phyloP scores from a whole-genome alignment of 2,797 vertebrate species.

The Chaetodon trifasciatus region DNA sequence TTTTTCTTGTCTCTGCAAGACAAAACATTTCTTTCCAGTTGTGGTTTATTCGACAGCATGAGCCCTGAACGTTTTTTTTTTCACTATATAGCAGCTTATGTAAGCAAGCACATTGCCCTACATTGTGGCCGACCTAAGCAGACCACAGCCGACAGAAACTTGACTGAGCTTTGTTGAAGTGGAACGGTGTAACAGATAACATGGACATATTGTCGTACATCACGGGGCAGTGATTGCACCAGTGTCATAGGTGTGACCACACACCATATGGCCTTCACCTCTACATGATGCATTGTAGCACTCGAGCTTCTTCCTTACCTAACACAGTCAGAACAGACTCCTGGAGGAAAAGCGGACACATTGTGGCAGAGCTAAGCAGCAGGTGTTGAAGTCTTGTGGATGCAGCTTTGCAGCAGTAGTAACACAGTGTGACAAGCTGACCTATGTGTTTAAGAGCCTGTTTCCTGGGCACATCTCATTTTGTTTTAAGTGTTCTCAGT shows the following conservation, averaged over 20 bases:
- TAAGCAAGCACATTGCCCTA: conserved; percentile 44
- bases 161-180: not conserved
- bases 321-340: conserved; percentile 34
- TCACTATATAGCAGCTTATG: conserved; percentile 19
- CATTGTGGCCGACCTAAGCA: conserved; percentile 5
- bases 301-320: conserved; percentile 11
- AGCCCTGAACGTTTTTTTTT: not conserved
- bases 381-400: conserved; percentile 49
- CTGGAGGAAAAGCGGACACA: conserved; percentile 27
- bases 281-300: conserved; percentile 38
- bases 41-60: conserved; percentile 12
- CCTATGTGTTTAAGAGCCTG: conserved; percentile 68
- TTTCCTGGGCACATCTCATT: conserved; percentile 70
- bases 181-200: conserved; percentile 13
- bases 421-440: conserved; percentile 72
- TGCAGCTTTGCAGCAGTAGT: conserved; percentile 45
- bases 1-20: conserved; percentile 5
- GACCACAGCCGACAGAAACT: conserved; percentile 28
- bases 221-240: not conserved
- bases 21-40: not conserved
- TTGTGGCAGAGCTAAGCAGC: conserved; percentile 46
- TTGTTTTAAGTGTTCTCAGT: conserved; percentile 62
- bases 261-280: conserved; percentile 36
- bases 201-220: not conserved
- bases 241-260: conserved; percentile 8